Conservation (phyloP, 2,113 vertebrate species). For the Xiphorhynchus elegans region DNA sequence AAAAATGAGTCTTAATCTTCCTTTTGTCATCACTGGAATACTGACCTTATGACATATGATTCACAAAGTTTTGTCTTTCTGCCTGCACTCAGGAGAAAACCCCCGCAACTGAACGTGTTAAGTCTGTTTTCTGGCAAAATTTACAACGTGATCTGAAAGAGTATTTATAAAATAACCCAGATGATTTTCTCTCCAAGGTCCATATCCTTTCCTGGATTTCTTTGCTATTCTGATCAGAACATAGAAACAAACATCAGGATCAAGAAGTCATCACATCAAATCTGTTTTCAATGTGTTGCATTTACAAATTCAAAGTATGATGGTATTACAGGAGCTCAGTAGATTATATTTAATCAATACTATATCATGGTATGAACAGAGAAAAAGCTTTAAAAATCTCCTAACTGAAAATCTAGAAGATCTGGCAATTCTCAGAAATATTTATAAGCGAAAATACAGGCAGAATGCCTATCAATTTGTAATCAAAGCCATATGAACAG, state of each 20-base stretch:
- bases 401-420: not conserved
- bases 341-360: not conserved
- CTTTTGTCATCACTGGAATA: not conserved
- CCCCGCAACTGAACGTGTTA: not conserved
- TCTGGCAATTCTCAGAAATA: not conserved
- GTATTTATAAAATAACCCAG: not conserved
- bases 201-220: not conserved
- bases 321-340: not conserved
- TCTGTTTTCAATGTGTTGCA: not conserved
- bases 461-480: not conserved
- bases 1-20: not conserved
- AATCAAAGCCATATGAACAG: not conserved
- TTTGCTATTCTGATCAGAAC: not conserved
- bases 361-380: not conserved
- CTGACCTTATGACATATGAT: not conserved
- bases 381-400: not conserved
- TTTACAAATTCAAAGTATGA: not conserved
- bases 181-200: not conserved
- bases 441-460: not conserved
- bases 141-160: not conserved
- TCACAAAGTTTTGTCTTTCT: not conserved
- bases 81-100: not conserved
- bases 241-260: not conserved
- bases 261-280: not conserved
- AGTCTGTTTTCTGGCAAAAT: not conserved